Conservation (phyloP, 2,113 vertebrate species). For the Turnix velox region DNA sequence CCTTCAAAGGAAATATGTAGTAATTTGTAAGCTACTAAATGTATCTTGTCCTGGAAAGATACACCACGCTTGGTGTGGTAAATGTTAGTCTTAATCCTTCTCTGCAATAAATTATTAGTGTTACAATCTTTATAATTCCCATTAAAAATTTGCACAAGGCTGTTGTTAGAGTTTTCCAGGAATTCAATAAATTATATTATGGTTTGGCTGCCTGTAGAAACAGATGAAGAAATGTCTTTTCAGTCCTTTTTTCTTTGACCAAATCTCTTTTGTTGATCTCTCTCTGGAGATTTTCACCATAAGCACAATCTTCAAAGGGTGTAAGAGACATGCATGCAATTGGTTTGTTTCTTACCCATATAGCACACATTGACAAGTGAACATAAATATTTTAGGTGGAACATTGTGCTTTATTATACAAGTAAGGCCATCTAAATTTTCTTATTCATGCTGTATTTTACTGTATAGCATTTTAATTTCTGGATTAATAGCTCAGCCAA, state of each 20-base stretch:
- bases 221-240: neutral
- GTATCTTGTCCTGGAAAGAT: neutral
- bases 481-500: neutral
- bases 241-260: neutral
- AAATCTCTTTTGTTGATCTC: neutral
- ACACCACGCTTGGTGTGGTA: neutral
- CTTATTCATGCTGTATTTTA: neutral
- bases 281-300: neutral
- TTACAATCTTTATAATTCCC: neutral
- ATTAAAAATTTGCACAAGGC: neutral
- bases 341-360: neutral
- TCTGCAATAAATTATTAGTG: neutral
- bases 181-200: accelerated
- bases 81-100: neutral
- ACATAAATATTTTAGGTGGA: neutral
- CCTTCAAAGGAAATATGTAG: neutral
- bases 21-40: neutral
- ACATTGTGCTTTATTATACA: neutral
- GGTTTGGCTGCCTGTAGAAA: neutral
- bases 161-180: neutral
- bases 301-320: neutral
- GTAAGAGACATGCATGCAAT: neutral
- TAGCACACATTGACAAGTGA: neutral
- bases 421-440: neutral
- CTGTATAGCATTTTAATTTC: neutral